These are phyloP conservation scores for Plotosus lineatus DNA, from an alignment of 2,113 vertebrate species.

Conservation along the genomic window DNA sequence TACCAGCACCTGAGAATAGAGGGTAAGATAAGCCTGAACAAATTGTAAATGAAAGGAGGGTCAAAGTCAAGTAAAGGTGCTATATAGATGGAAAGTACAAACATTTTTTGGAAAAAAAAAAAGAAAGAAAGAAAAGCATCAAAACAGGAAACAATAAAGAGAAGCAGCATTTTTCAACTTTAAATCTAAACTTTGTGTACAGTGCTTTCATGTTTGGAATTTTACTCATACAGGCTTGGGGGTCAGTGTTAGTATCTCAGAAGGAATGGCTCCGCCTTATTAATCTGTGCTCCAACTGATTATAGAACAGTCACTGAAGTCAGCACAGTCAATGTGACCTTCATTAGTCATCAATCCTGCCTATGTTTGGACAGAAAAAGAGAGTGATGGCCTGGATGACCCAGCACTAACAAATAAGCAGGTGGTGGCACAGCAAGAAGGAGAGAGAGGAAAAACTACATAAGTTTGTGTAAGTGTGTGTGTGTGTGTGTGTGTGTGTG, in stretches of 20 bases:
- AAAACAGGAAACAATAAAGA: too few relatives aligned
- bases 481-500: slow-evolving; percentile 9
- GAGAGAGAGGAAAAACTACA: not conserved
- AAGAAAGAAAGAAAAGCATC: not conserved
- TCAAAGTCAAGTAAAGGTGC: not conserved
- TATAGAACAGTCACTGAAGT: slow-evolving; percentile 29
- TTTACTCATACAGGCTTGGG: not conserved
- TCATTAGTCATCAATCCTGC: slow-evolving; percentile 28
- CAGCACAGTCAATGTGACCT: slow-evolving; percentile 47
- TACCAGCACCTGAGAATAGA: not conserved
- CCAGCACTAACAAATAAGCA: slow-evolving; percentile 51
- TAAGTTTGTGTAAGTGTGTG: slow-evolving; percentile 1
- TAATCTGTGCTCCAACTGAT: slow-evolving; percentile 4
- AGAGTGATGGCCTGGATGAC: slow-evolving; percentile 40
- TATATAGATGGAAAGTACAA: not conserved
- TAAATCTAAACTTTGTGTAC: not conserved
- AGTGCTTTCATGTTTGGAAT: not conserved
- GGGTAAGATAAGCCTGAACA: not conserved
- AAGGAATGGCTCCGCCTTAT: slow-evolving; percentile 35
- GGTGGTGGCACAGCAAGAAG: slow-evolving; percentile 51
- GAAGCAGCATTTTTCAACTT: too few relatives aligned
- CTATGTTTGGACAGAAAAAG: slow-evolving; percentile 46
- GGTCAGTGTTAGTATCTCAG: slow-evolving; percentile 6
- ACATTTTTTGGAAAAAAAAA: not conserved
- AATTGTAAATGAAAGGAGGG: not conserved